phyloP scores from a whole-genome alignment of 2,113 vertebrate species.

The Prionailurus bengalensis region DNA sequence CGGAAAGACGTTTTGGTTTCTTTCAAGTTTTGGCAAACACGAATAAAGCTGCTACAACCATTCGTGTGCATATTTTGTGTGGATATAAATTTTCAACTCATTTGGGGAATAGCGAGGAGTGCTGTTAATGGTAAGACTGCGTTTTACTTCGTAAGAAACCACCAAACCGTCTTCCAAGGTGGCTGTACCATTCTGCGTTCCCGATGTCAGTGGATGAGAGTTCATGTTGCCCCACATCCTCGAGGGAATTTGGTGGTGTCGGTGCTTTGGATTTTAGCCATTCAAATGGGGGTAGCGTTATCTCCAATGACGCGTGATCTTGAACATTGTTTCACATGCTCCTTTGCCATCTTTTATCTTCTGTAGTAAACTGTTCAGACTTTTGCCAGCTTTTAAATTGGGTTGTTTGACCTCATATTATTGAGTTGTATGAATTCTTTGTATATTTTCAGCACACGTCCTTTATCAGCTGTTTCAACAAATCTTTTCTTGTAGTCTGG shows the following conservation, averaged over 20 bases:
- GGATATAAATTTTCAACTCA: not conserved
- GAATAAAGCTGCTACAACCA: not conserved
- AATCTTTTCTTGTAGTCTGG: not conserved
- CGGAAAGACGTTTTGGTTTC: not conserved
- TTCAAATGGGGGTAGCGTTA: not conserved
- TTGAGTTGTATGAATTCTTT: not conserved
- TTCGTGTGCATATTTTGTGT: not conserved
- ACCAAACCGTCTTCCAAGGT: not conserved
- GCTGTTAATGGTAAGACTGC: too few species aligned
- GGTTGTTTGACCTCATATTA: not conserved
- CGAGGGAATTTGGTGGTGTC: not conserved
- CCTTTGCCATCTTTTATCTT: not conserved
- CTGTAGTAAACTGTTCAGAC: not conserved
- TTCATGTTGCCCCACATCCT: not conserved
- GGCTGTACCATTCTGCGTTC: not conserved
- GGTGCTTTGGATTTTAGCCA: not conserved
- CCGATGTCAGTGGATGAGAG: fast-evolving
- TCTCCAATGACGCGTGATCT: not conserved
- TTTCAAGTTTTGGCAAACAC: not conserved
- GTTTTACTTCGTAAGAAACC: not conserved
- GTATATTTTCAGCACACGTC: not conserved
- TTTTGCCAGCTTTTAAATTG: not conserved
- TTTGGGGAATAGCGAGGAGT: not conserved
- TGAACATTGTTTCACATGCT: not conserved
- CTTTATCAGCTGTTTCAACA: not conserved